Conservation (phyloP, 1,140 invertebrate species). For the Drosophila mojavensis region DNA sequence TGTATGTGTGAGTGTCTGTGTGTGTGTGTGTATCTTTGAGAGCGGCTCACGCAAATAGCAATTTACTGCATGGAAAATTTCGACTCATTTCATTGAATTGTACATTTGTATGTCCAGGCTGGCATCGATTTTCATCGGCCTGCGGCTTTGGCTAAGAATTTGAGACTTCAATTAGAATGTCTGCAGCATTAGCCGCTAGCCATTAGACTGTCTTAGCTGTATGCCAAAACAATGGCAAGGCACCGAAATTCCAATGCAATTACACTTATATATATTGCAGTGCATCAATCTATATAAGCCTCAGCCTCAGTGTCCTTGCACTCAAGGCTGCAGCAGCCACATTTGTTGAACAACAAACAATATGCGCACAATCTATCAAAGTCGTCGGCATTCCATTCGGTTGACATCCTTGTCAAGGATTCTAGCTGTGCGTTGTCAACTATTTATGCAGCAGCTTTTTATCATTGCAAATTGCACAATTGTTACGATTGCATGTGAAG, state of each 20-base stretch:
- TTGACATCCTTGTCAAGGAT: slow-evolving; percentile 14
- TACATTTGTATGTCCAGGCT: no score
- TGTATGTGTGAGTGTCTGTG: not conserved
- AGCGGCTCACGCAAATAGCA: slow-evolving; percentile 44
- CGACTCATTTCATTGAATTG: slow-evolving; percentile 16
- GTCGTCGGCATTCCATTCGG: not conserved
- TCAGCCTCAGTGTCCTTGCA: not conserved
- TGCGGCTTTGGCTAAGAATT: no score
- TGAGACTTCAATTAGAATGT: not conserved
- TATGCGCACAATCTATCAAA: not conserved
- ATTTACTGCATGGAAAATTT: slow-evolving; percentile 48
- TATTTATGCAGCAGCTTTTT: not conserved
- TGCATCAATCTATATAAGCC: not conserved
- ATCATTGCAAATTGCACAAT: not conserved
- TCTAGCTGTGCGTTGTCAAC: slow-evolving; percentile 7
- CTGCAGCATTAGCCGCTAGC: no score
- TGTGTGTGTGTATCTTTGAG: not conserved
- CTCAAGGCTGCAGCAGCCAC: not conserved
- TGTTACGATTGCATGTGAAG: not conserved
- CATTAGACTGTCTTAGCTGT: no score
- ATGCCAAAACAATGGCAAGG: no score
- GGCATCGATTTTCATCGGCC: slow-evolving; percentile 4
- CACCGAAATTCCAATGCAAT: no score
- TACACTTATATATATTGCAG: not conserved
- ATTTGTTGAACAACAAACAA: not conserved